phyloP scores from a whole-genome alignment of 2,888 invertebrate species.

The Eristalis intricaria region DNA sequence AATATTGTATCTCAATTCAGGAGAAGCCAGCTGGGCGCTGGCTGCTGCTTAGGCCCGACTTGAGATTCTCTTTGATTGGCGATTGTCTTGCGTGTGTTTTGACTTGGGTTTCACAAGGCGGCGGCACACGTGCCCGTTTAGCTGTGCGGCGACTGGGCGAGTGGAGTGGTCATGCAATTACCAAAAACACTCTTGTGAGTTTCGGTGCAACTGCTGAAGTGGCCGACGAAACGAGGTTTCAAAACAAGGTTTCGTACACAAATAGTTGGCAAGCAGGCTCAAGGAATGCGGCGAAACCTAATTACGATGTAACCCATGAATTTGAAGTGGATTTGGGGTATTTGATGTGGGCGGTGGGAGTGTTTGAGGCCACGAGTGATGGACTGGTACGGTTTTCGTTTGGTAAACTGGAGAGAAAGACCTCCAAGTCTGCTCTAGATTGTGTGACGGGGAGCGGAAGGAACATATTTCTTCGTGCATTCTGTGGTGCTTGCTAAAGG shows the following conservation, averaged over 20 bases:
- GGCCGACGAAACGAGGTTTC: not conserved
- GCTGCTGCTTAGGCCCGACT: not conserved
- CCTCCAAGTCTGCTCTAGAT: too few species aligned
- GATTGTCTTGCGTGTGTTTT: not conserved
- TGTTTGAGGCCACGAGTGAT: too few species aligned
- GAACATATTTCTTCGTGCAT: too few species aligned
- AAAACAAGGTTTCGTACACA: not conserved
- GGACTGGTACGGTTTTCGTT: too few species aligned
- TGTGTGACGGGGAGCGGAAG: too few species aligned
- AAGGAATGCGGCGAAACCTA: not conserved
- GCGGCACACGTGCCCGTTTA: not conserved
- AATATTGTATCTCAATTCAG: not conserved
- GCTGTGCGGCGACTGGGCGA: not conserved
- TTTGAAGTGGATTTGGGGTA: not conserved
- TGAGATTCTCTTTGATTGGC: not conserved
- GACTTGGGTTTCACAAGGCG: not conserved
- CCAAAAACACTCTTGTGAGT: not conserved
- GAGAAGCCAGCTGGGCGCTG: not conserved
- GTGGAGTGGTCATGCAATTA: not conserved
- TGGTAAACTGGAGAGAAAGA: too few species aligned
- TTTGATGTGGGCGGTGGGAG: too few species aligned
- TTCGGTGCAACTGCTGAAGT: not conserved
- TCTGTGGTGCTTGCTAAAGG: too few species aligned
- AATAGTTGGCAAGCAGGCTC: not conserved
- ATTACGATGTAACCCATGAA: not conserved